Conservation (phyloP, 2,797 vertebrate genomes). For the Pachyuromys duprasi region DNA sequence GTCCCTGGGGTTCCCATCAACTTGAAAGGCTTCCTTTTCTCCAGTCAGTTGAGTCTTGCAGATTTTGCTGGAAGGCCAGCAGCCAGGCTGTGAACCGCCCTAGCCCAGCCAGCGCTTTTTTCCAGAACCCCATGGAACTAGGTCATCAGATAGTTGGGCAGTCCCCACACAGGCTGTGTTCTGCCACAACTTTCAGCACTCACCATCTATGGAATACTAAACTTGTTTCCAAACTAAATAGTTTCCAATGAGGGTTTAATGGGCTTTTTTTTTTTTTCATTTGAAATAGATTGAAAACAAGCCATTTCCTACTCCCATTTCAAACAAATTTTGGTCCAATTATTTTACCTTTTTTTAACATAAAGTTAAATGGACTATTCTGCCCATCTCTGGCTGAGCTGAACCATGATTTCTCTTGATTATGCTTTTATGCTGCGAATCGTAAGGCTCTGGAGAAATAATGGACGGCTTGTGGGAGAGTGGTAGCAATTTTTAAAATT, state of each 20-base stretch:
- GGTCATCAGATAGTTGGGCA: slow-evolving; percentile 60
- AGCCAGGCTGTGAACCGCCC: slow-evolving; percentile 17
- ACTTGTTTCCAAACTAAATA: slow-evolving; percentile 89
- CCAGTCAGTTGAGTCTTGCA: background rate
- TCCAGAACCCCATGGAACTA: slow-evolving; percentile 71
- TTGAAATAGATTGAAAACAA: slow-evolving; percentile 90
- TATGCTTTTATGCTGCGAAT: slow-evolving; percentile 89
- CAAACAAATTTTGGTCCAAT: slow-evolving; percentile 89
- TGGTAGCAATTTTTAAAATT: slow-evolving; percentile 87
- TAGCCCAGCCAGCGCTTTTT: slow-evolving; percentile 37
- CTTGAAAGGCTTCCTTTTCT: slow-evolving; percentile 55
- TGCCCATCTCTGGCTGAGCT: slow-evolving; percentile 88
- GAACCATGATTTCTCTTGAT: slow-evolving; percentile 90
- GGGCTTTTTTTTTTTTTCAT: slow-evolving; percentile 78
- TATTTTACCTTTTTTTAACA: slow-evolving; percentile 90
- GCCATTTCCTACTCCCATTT: slow-evolving; percentile 89
- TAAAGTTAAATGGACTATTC: slow-evolving; percentile 91
- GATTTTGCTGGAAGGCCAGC: background rate
- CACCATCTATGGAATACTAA: slow-evolving; percentile 81
- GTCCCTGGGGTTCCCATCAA: slow-evolving; percentile 48
- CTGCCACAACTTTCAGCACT: slow-evolving; percentile 49
- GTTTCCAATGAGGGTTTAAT: slow-evolving; percentile 88
- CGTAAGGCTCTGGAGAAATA: slow-evolving; percentile 85
- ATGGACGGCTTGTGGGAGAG: slow-evolving; percentile 87
- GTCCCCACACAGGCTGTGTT: slow-evolving; percentile 75